These are phyloP conservation scores for Drosophila monieri DNA, from an alignment of 2,888 invertebrate species.

Conservation along the genomic window DNA sequence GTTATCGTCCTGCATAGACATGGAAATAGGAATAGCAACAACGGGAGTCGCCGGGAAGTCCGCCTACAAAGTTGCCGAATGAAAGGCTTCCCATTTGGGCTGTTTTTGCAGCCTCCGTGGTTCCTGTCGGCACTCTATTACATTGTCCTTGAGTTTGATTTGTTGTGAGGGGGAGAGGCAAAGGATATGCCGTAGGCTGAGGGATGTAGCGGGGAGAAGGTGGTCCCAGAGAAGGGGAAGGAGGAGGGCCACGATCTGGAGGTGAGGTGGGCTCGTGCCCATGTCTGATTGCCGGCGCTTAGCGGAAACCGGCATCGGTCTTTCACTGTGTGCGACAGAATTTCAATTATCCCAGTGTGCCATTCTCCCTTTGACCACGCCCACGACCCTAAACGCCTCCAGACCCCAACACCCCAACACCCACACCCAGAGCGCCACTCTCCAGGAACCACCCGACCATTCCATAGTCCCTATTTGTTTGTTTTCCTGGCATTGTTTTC, in stretches of 20 bases:
- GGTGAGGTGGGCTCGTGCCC: slow-evolving; percentile 48
- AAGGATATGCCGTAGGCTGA: background rate
- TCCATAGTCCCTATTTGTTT: slow-evolving; percentile 45
- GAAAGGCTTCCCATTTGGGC: slow-evolving; percentile 55
- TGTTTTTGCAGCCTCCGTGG: slow-evolving; percentile 30
- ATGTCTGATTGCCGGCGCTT: slow-evolving; percentile 59
- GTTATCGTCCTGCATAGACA: slow-evolving; percentile 48
- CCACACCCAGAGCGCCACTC: background rate
- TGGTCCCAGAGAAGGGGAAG: background rate
- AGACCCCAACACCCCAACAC: background rate
- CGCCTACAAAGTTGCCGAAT: slow-evolving; percentile 48
- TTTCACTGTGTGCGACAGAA: slow-evolving; percentile 50
- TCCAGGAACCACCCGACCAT: background rate
- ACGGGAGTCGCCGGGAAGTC: slow-evolving; percentile 10
- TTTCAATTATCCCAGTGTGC: slow-evolving; percentile 62
- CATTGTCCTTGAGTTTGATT: slow-evolving; percentile 64
- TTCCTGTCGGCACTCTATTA: slow-evolving; percentile 39
- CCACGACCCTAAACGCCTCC: background rate
- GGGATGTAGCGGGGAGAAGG: background rate
- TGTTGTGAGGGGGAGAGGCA: slow-evolving; percentile 21
- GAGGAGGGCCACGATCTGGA: slow-evolving; percentile 5
- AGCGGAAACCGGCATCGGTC: slow-evolving; percentile 59
- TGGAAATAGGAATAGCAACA: slow-evolving; percentile 29
- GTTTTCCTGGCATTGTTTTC: slow-evolving; percentile 40
- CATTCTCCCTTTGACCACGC: slow-evolving; percentile 5